A percentile compares a stretch with the other conserved stretches of the same genome.
Conservation (phyloP, 1,140 invertebrate genomes). For the Druon quercuslanigerum region DNA sequence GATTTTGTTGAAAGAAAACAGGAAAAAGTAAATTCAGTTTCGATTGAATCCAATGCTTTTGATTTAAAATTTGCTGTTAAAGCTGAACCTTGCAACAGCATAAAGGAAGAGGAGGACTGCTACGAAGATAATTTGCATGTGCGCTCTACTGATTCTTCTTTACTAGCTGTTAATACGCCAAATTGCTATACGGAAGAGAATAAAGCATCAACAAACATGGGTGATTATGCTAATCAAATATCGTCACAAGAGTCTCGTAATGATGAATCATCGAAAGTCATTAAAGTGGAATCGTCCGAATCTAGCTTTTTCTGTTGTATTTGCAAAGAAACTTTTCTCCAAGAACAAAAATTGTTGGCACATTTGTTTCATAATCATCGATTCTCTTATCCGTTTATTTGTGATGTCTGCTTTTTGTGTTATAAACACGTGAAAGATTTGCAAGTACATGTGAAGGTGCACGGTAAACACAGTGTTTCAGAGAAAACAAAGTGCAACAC, state of each 20-base stretch:
- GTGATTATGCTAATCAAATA: not conserved
- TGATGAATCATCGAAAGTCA: not conserved
- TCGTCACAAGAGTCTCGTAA: not conserved
- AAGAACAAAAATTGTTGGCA: not conserved
- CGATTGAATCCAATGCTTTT: too few species aligned
- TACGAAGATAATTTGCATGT: too few species aligned
- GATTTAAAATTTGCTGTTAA: too few species aligned
- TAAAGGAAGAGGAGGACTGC: too few species aligned
- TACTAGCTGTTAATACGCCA: too few species aligned
- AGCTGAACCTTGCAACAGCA: too few species aligned
- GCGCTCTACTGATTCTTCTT: too few species aligned
- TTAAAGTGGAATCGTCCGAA: not conserved
- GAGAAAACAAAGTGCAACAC: not conserved
- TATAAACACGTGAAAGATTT: not conserved
- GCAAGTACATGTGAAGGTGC: not conserved
- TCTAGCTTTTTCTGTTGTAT: not conserved
- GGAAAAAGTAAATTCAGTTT: too few species aligned
- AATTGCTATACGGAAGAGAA: too few species aligned
- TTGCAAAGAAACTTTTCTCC: not conserved
- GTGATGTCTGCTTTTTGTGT: not conserved
- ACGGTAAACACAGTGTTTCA: not conserved
- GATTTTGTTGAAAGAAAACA: too few species aligned
- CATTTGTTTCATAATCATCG: not conserved
- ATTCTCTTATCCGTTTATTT: conserved; percentile 6
- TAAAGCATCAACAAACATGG: too few species aligned